These are phyloP conservation scores for Microctonus aethiopoides DNA, from an alignment of 2,888 invertebrate genomes.

Conservation along the genomic window DNA sequence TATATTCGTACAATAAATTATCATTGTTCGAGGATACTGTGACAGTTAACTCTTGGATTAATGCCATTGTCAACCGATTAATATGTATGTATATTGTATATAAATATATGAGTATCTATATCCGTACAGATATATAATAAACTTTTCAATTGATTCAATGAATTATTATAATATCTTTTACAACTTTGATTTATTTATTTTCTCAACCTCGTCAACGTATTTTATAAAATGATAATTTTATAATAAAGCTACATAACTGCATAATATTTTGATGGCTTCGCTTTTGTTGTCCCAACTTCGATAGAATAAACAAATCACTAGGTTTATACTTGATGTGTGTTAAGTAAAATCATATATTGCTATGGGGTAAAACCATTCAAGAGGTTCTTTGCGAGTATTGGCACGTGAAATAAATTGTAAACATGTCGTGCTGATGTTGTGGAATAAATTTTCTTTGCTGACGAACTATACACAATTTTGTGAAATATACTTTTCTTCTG, in stretches of 20 bases:
- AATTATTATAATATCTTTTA: background rate
- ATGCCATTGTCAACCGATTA: constrained; percentile 2
- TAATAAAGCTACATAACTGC: background rate
- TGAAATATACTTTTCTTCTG: background rate
- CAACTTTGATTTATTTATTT: background rate
- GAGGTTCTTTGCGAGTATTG: background rate
- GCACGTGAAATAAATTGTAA: background rate
- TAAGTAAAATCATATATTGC: background rate
- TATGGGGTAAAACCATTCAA: background rate
- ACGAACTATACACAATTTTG: background rate
- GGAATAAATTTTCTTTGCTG: background rate
- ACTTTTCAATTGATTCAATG: background rate
- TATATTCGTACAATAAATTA: constrained; percentile 20
- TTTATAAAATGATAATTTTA: background rate
- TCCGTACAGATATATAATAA: background rate
- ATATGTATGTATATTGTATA: background rate
- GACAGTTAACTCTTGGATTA: background rate
- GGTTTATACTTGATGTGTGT: background rate
- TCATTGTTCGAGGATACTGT: constrained; percentile 16
- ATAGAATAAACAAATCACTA: background rate
- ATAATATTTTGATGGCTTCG: background rate
- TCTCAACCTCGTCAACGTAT: background rate
- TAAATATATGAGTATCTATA: too few species aligned
- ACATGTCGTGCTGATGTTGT: background rate
- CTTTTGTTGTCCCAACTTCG: background rate